A percentile compares a stretch with the other conserved stretches of the same genome.
Conservation (phyloP, 2,888 invertebrate species). For the Tenthredo scrophulariae region DNA sequence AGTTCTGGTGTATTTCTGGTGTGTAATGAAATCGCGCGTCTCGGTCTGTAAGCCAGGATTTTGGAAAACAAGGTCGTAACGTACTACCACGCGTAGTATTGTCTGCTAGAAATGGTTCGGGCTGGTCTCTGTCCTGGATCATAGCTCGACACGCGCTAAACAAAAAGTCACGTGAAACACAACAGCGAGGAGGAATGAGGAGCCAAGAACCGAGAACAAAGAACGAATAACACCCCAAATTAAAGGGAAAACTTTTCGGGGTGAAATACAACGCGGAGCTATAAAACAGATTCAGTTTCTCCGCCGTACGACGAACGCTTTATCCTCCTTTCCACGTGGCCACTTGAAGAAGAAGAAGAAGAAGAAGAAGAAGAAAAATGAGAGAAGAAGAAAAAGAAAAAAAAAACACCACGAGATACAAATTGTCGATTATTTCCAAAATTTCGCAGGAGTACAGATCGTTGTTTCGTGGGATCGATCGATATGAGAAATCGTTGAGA, state of each 20-base stretch:
- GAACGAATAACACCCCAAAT: neutral
- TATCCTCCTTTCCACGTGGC: neutral
- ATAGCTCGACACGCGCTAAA: neutral
- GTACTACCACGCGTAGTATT: slow-evolving; percentile 31
- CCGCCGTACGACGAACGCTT: neutral
- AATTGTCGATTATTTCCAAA: neutral
- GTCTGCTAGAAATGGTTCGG: slow-evolving; percentile 8
- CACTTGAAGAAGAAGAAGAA: too few species aligned
- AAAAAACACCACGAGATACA: too few species aligned
- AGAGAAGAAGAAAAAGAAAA: too few species aligned
- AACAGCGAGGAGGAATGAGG: neutral
- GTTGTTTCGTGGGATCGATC: neutral
- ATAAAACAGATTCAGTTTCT: neutral
- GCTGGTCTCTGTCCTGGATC: neutral
- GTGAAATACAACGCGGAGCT: neutral
- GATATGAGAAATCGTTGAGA: neutral
- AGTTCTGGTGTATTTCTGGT: neutral
- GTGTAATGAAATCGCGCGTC: slow-evolving; percentile 46
- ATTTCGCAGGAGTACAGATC: neutral
- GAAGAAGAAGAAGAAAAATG: too few species aligned
- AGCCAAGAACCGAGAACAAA: neutral
- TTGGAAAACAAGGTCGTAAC: slow-evolving; percentile 49
- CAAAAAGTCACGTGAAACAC: neutral
- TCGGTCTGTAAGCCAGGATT: slow-evolving; percentile 33
- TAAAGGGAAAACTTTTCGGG: neutral